Percentiles rank a stretch among this genome's conserved stretches.
phyloP scores from a whole-genome alignment of 2,113 vertebrate genomes.

The Seriola rivoliana region DNA sequence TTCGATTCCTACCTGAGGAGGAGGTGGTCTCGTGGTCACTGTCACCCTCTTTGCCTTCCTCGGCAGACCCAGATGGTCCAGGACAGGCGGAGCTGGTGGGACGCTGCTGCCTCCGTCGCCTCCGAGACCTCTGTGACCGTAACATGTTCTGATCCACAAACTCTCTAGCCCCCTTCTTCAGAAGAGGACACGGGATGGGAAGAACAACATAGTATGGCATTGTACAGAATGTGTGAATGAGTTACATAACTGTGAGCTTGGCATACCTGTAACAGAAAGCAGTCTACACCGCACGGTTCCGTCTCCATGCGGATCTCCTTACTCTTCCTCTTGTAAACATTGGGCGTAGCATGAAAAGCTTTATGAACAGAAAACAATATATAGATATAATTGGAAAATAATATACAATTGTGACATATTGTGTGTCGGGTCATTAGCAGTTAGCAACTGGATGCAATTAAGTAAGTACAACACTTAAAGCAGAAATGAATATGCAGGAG shows the following conservation, averaged over 20 bases:
- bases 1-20: constrained; percentile 89
- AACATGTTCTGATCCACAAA: constrained; percentile 94
- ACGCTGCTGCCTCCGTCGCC: constrained; percentile 87
- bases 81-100: constrained; percentile 86
- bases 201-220: not conserved
- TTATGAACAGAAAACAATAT: constrained; percentile 58
- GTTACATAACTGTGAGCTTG: too few relatives aligned
- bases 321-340: constrained; percentile 96
- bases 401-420: too few relatives aligned
- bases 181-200: not conserved
- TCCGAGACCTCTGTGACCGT: constrained; percentile 90
- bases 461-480: too few relatives aligned
- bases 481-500: not conserved
- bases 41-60: constrained; percentile 91
- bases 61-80: constrained; percentile 79
- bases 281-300: constrained; percentile 95
- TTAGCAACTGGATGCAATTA: too few relatives aligned
- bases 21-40: constrained; percentile 97
- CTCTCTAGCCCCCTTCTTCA: constrained; percentile 97
- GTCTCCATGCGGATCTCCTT: constrained; percentile 96
- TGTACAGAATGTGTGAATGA: not conserved
- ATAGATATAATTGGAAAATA: too few relatives aligned
- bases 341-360: constrained; percentile 98
- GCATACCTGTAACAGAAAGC: constrained; percentile 94
- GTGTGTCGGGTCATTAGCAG: too few relatives aligned